A percentile compares a stretch with the other conserved stretches of the same genome.
phyloP scores from a whole-genome alignment of 2,888 invertebrate species.

The Aricia artaxerxes region DNA sequence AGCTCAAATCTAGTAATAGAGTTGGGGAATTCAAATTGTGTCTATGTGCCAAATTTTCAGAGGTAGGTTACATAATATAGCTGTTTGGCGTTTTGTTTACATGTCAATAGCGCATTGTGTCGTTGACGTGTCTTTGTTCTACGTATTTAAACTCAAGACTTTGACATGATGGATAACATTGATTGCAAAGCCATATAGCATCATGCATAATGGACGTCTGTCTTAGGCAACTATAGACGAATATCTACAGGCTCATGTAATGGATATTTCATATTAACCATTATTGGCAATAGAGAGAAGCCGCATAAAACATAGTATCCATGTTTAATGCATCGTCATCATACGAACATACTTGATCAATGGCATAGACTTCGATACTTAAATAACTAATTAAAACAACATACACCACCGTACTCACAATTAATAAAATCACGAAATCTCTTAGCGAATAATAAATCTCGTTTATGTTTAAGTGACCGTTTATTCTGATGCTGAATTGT shows the following conservation, averaged over 20 bases:
- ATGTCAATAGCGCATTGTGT: neutral
- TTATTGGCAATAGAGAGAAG: neutral
- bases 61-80: too few species aligned
- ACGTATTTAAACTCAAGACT: too few species aligned
- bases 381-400: neutral
- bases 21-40: neutral
- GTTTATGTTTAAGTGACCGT: slow-evolving; percentile 69
- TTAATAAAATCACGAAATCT: slow-evolving; percentile 48
- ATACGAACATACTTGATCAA: neutral
- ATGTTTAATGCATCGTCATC: neutral
- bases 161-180: too few species aligned
- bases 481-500: slow-evolving; percentile 78
- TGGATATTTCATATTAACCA: neutral
- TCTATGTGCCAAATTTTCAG: neutral
- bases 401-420: slow-evolving; percentile 21
- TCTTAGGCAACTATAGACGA: too few species aligned
- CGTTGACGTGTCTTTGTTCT: neutral
- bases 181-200: too few species aligned
- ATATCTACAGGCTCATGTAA: too few species aligned
- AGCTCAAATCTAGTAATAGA: neutral
- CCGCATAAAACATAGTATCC: neutral
- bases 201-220: too few species aligned
- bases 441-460: slow-evolving; percentile 66
- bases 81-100: neutral
- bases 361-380: neutral